Evolutionary conservation across 2,797 vertebrate species (phyloP).

Genomic region (Gymnothorax reevesii): DNA sequence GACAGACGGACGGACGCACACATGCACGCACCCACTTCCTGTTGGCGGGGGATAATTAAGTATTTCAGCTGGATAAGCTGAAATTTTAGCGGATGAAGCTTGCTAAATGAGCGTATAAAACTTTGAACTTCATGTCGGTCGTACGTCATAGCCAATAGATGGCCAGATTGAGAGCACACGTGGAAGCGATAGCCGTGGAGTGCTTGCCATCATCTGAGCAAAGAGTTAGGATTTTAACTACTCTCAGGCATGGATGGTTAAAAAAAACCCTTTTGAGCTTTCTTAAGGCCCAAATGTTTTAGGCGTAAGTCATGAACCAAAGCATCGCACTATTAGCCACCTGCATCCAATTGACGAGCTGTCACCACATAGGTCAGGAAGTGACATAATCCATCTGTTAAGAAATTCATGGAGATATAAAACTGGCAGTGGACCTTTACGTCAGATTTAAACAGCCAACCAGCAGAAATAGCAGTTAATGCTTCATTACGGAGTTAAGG

Average conservation of each 20-base stretch:
- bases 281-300: not conserved
- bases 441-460: not conserved
- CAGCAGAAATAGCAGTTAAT: not conserved
- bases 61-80: constrained; percentile 24
- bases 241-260: not conserved
- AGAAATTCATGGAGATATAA: not conserved
- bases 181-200: not conserved
- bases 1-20: no score
- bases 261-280: not conserved
- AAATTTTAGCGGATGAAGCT: not conserved
- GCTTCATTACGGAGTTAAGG: not conserved
- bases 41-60: no score
- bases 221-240: not conserved
- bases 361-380: not conserved
- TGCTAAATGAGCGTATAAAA: not conserved
- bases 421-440: not conserved
- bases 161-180: constrained; percentile 1
- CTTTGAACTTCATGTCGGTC: constrained; percentile 16
- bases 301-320: not conserved
- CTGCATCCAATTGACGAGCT: not conserved
- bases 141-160: constrained; percentile 21
- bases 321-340: not conserved
- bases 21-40: no score
- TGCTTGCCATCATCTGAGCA: not conserved
- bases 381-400: constrained; percentile 6